Evolutionary conservation across 2,113 vertebrate species (phyloP).

Genomic region (Brevimyrus niger): DNA sequence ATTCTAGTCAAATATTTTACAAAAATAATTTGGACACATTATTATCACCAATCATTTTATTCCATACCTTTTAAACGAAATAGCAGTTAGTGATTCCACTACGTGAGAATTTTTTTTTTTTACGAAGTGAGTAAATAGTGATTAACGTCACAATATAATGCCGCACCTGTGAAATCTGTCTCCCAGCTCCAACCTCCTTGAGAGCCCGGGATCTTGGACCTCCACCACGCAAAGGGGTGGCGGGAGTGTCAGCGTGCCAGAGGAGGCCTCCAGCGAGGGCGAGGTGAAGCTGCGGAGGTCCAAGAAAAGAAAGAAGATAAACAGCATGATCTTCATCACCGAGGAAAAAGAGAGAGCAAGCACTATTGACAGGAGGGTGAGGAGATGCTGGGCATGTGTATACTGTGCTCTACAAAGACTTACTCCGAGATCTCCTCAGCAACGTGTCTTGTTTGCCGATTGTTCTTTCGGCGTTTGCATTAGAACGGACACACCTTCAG

Average conservation of each 20-base stretch:
- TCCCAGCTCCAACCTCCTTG: conserved; percentile 41
- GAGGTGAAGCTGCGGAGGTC: conserved; percentile 86
- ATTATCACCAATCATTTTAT: not conserved
- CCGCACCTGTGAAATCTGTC: conserved; percentile 32
- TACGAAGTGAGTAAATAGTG: not conserved
- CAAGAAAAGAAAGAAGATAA: conserved; percentile 85
- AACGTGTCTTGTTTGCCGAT: not conserved
- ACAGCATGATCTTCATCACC: conserved; percentile 86
- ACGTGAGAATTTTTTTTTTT: not conserved
- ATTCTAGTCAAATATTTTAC: not conserved
- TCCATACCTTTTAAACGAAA: not conserved
- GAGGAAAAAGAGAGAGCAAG: conserved; percentile 66
- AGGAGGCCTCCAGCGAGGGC: conserved; percentile 57
- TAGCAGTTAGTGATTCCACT: not conserved
- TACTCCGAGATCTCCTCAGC: not conserved
- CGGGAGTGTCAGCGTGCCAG: conserved; percentile 51
- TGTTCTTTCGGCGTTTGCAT: not conserved
- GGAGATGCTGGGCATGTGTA: not conserved
- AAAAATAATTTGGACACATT: not conserved
- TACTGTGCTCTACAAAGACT: not conserved
- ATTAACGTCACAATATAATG: not conserved
- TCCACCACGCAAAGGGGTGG: conserved; percentile 58
- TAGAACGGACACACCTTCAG: not conserved
- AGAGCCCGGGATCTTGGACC: conserved; percentile 33
- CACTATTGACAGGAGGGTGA: conserved; percentile 59